Conservation (phyloP, 1,140 invertebrate species). For the Monochamus saltuarius region DNA sequence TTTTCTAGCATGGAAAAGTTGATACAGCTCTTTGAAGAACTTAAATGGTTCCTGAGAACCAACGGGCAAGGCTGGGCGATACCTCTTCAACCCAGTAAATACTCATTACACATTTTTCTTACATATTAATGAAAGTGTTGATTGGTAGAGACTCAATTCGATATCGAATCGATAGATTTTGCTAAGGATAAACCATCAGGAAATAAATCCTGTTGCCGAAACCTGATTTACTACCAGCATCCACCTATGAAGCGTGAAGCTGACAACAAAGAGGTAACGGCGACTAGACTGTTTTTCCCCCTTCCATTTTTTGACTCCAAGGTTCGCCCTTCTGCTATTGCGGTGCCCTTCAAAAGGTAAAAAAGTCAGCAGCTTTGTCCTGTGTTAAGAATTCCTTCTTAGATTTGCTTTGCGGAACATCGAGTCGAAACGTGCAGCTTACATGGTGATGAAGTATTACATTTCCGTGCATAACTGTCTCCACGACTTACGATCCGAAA, state of each 20-base stretch:
- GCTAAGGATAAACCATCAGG: constrained; percentile 4
- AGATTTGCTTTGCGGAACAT: constrained; percentile 56
- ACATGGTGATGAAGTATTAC: constrained; percentile 59
- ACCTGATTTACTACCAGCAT: constrained; percentile 22
- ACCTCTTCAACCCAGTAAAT: constrained; percentile 35
- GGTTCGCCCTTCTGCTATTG: constrained; percentile 52
- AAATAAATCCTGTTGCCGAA: constrained; percentile 18
- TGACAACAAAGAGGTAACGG: neutral
- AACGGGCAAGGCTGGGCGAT: constrained; percentile 60
- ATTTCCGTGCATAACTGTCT: constrained; percentile 56
- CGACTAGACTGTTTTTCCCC: constrained; percentile 36
- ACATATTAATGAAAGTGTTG: neutral
- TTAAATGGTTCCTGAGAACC: constrained; percentile 58
- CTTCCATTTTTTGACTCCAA: constrained; percentile 57
- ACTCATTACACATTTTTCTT: neutral
- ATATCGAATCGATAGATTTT: constrained; percentile 24
- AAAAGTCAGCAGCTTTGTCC: no score
- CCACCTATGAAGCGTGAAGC: neutral
- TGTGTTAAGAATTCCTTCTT: no score
- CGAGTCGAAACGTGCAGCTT: constrained; percentile 55
- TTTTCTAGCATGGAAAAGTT: constrained; percentile 56
- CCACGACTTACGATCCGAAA: constrained; percentile 41
- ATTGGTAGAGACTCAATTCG: constrained; percentile 20
- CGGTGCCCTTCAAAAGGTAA: constrained; percentile 51
- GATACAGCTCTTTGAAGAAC: constrained; percentile 57